phyloP scores from a whole-genome alignment of 1,140 invertebrate species.

The Macrobrachium rosenbergii region DNA sequence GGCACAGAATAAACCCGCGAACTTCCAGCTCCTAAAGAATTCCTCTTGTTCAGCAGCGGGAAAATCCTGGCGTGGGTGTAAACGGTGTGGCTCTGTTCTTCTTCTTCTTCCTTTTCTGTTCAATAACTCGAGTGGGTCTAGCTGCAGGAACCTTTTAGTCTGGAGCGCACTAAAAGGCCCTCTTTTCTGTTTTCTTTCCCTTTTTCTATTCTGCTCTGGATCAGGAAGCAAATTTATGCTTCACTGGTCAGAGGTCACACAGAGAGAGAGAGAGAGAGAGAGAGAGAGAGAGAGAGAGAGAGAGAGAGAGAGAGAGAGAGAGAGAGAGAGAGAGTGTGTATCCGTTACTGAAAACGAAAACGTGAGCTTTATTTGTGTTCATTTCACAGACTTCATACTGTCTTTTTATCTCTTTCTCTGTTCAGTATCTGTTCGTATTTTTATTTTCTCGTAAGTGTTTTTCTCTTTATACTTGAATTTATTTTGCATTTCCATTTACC shows the following conservation, averaged over 20 bases:
- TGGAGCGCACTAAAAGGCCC: background rate
- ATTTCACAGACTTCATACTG: too few species aligned
- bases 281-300: slow-evolving; percentile 26
- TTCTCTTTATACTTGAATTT: too few species aligned
- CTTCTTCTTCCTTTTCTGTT: background rate
- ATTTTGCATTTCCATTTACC: too few species aligned
- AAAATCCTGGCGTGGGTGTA: background rate
- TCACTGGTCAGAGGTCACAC: background rate
- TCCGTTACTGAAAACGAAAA: background rate
- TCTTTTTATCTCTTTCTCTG: too few species aligned
- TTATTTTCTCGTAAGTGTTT: too few species aligned
- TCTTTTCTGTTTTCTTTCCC: background rate
- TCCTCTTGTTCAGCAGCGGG: too few species aligned
- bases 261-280: slow-evolving; percentile 27
- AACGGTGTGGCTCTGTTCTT: background rate
- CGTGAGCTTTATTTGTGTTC: too few species aligned
- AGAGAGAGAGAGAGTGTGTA: slow-evolving; percentile 10
- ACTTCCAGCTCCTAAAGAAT: too few species aligned
- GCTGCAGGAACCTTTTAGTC: too few species aligned
- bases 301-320: slow-evolving; percentile 30
- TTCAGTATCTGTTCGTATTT: too few species aligned
- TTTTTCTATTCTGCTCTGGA: background rate
- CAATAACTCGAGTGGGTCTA: background rate
- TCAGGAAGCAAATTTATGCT: background rate
- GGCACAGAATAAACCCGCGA: too few species aligned